Percentiles rank a stretch among this genome's conserved stretches.
These are phyloP conservation scores for Sarotherodon lohbergeri DNA, from an alignment of 2,113 vertebrate species.

Conservation along the genomic window DNA sequence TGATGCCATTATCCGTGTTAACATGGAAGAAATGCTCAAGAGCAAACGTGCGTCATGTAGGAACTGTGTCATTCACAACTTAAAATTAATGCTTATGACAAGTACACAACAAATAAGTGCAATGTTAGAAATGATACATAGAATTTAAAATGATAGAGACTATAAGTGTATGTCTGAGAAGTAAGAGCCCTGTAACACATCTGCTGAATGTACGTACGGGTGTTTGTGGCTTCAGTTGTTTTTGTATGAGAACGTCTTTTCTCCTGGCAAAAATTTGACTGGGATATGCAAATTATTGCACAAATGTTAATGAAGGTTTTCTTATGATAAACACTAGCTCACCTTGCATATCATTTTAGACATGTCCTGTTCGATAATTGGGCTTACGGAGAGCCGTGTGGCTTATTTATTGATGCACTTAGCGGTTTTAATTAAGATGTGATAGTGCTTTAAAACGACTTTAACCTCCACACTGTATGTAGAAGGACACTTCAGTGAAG, in stretches of 20 bases:
- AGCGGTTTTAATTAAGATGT: neutral
- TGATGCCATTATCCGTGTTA: constrained; percentile 4
- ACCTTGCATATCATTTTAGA: neutral
- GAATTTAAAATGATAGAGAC: neutral
- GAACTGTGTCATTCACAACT: neutral
- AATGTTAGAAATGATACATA: constrained; percentile 29
- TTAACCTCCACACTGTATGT: neutral
- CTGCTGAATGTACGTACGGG: constrained; percentile 46
- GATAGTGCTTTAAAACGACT: constrained; percentile 17
- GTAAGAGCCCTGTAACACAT: constrained; percentile 6
- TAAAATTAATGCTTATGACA: constrained; percentile 7
- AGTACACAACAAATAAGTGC: constrained; percentile 27
- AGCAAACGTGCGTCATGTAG: neutral
- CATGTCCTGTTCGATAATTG: neutral
- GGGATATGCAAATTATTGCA: constrained; percentile 54
- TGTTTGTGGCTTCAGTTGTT: neutral
- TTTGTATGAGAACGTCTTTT: neutral
- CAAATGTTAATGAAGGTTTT: neutral
- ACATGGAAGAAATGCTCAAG: neutral
- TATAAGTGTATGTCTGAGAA: neutral
- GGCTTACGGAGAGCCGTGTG: neutral
- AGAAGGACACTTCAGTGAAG: neutral
- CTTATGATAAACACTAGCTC: constrained; percentile 12
- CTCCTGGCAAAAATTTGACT: neutral
- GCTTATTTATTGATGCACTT: neutral